These are phyloP conservation scores for Phainopepla nitens DNA, from an alignment of 2,113 vertebrate species.

Conservation along the genomic window DNA sequence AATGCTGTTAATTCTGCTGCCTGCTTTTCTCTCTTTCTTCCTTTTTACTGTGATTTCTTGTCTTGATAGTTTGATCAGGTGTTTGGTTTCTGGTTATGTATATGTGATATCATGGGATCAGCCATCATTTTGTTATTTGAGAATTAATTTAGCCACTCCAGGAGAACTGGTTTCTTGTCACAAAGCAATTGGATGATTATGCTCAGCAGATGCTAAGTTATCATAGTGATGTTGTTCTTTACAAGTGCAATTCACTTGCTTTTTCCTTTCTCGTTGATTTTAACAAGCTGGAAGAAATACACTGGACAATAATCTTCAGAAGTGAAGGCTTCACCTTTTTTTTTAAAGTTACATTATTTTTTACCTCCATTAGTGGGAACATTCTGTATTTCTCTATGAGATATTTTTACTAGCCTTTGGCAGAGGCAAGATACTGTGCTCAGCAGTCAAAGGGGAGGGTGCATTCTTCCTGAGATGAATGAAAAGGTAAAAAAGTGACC, in stretches of 20 bases:
- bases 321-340: background rate
- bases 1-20: background rate
- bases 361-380: background rate
- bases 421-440: background rate
- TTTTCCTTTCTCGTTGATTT: conserved; percentile 1
- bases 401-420: background rate
- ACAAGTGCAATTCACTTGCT: background rate
- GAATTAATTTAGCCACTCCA: background rate
- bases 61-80: background rate
- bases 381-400: background rate
- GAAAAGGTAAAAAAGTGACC: background rate
- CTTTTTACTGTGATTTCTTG: conserved; percentile 23
- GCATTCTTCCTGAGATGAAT: background rate
- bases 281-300: background rate
- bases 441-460: background rate
- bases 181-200: background rate
- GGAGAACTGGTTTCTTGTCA: background rate
- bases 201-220: background rate
- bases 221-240: background rate
- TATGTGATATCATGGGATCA: background rate
- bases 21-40: background rate
- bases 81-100: background rate
- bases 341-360: background rate
- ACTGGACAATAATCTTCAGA: background rate
- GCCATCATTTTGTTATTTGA: background rate